These are phyloP conservation scores for Sebastes schlegelii DNA, from an alignment of 2,113 vertebrate species.

Conservation along the genomic window DNA sequence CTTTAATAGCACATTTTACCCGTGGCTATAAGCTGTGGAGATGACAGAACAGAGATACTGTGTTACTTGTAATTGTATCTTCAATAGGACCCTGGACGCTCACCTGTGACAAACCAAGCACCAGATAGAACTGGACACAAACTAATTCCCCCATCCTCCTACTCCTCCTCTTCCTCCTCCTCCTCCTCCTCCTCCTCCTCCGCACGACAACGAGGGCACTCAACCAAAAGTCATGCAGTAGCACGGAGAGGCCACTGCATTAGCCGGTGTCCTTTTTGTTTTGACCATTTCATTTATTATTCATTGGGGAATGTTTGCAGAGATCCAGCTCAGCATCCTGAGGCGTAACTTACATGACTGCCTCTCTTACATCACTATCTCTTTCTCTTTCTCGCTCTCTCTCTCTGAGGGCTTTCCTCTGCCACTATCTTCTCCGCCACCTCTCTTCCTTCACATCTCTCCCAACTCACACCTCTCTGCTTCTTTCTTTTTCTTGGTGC, in stretches of 20 bases:
- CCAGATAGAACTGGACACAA: conserved; percentile 22
- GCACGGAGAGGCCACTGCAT: conserved; percentile 44
- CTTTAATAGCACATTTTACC: neutral
- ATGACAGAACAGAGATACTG: neutral
- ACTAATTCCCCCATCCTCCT: neutral
- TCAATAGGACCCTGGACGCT: conserved; percentile 1
- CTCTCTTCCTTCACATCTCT: neutral
- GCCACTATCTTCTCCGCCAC: no score
- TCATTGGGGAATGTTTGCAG: conserved; percentile 67
- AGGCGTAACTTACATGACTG: conserved; percentile 57
- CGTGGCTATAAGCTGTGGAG: conserved; percentile 10
- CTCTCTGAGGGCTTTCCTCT: conserved; percentile 23
- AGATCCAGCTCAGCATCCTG: conserved; percentile 65
- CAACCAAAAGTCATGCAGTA: conserved; percentile 39
- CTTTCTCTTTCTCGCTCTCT: neutral
- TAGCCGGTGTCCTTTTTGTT: conserved; percentile 49
- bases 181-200: neutral
- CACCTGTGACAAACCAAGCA: conserved; percentile 18
- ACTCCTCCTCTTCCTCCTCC: neutral
- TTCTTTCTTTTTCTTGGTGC: neutral
- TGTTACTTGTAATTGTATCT: neutral
- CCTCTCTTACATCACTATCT: conserved; percentile 45
- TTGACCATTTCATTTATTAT: conserved; percentile 74
- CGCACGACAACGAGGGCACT: neutral
- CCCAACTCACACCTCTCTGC: neutral